phyloP scores from a whole-genome alignment of 2,113 vertebrate species.

The Tiliqua scincoides region DNA sequence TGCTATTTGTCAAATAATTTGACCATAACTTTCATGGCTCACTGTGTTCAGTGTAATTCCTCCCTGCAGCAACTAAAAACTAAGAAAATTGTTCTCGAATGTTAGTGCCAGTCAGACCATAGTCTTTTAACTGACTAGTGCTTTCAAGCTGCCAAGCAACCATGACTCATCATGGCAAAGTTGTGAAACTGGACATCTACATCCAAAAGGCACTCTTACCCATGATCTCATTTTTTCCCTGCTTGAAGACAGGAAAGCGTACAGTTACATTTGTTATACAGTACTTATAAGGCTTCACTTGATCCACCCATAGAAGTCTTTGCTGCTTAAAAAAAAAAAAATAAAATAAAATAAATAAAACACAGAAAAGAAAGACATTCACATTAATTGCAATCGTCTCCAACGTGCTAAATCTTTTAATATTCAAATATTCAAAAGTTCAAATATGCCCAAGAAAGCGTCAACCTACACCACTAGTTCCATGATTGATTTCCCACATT shows the following conservation, averaged over 20 bases:
- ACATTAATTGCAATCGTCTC: background rate
- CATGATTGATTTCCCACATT: background rate
- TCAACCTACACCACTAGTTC: background rate
- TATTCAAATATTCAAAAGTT: constrained; percentile 1
- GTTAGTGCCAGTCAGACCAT: constrained; percentile 61
- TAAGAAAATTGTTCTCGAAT: constrained; percentile 75
- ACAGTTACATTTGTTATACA: background rate
- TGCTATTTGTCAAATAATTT: constrained; percentile 47
- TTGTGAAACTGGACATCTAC: constrained; percentile 24
- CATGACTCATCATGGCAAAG: constrained; percentile 7
- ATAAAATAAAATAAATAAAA: no score
- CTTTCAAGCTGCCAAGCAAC: constrained; percentile 58
- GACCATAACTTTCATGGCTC: constrained; percentile 49
- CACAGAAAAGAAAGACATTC: background rate
- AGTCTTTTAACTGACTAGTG: constrained; percentile 47
- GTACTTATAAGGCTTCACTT: background rate
- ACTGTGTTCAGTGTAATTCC: constrained; percentile 51
- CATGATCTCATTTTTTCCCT: background rate
- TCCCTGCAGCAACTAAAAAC: constrained; percentile 57
- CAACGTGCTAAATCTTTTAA: background rate
- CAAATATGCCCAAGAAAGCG: background rate
- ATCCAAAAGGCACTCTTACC: constrained; percentile 11
- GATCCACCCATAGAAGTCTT: background rate
- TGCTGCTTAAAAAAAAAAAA: background rate
- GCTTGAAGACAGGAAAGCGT: background rate